Evolutionary conservation across 2,797 vertebrate species (phyloP).

Genomic region (Manis javanica): DNA sequence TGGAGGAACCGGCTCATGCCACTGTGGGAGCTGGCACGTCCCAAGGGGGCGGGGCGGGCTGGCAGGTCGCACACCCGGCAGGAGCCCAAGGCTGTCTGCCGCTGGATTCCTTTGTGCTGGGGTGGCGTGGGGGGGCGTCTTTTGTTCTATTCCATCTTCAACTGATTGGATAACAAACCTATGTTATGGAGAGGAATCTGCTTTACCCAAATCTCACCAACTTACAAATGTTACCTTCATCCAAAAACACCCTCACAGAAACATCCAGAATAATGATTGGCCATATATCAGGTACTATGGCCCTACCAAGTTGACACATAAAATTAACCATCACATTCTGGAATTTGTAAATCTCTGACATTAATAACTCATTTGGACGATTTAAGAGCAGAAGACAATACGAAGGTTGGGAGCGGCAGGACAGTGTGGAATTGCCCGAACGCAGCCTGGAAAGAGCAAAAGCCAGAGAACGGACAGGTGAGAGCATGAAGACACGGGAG

Average conservation of each 20-base stretch:
- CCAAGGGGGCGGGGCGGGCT: not conserved
- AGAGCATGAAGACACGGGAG: not conserved
- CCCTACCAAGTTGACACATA: not conserved
- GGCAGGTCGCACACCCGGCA: not conserved
- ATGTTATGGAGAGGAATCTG: not conserved
- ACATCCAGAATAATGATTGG: not conserved
- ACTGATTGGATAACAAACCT: not conserved
- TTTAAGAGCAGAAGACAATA: not conserved
- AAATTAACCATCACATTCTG: not conserved
- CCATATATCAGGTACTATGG: not conserved
- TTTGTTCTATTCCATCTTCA: not conserved
- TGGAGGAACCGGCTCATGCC: not conserved
- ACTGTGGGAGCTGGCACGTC: not conserved
- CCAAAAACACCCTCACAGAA: not conserved
- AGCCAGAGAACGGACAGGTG: not conserved
- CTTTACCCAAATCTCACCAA: too few species aligned
- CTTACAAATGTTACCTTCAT: not conserved
- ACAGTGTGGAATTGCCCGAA: not conserved
- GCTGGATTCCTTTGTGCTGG: not conserved
- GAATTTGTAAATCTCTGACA: not conserved
- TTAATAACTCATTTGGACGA: not conserved
- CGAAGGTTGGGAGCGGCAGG: not conserved
- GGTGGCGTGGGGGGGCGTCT: not conserved
- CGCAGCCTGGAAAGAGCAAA: not conserved
- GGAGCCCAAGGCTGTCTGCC: not conserved